These are phyloP conservation scores for Eurypyga helias DNA, from an alignment of 2,113 vertebrate genomes.

Conservation along the genomic window DNA sequence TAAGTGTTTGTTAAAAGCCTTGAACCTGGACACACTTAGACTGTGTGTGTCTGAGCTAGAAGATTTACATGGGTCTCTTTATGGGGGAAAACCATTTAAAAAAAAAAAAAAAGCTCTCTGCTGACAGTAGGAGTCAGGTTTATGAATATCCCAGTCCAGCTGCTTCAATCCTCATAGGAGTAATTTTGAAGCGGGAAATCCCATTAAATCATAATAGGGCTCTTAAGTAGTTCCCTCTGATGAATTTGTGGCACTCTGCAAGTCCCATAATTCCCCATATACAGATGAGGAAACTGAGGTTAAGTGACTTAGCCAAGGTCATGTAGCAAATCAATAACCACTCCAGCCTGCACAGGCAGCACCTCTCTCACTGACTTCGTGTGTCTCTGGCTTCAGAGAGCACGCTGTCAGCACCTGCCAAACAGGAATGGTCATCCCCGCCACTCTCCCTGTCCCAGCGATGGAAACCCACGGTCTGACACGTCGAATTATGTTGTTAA, in stretches of 20 bases:
- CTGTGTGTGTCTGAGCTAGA: not conserved
- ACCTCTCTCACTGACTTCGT: not conserved
- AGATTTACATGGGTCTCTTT: not conserved
- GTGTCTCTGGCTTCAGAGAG: fast-evolving
- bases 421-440: not conserved
- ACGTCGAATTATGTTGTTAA: fast-evolving
- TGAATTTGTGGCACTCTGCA: conserved; percentile 47
- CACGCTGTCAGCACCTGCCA: not conserved
- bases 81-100: fast-evolving
- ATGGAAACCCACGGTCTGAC: not conserved
- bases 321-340: conserved; percentile 2
- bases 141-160: conserved; percentile 4
- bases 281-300: conserved; percentile 39
- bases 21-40: not conserved
- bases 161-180: not conserved
- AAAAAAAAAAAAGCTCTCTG: not conserved
- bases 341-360: not conserved
- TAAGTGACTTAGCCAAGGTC: conserved; percentile 59
- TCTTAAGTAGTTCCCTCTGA: conserved; percentile 38
- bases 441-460: fast-evolving
- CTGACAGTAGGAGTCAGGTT: not conserved
- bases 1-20: not conserved
- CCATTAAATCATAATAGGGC: conserved; percentile 49
- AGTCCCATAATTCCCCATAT: conserved; percentile 33
- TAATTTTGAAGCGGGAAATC: conserved; percentile 49